Evolutionary conservation across 2,797 vertebrate genomes (phyloP).

Genomic region (Falco berigora): DNA sequence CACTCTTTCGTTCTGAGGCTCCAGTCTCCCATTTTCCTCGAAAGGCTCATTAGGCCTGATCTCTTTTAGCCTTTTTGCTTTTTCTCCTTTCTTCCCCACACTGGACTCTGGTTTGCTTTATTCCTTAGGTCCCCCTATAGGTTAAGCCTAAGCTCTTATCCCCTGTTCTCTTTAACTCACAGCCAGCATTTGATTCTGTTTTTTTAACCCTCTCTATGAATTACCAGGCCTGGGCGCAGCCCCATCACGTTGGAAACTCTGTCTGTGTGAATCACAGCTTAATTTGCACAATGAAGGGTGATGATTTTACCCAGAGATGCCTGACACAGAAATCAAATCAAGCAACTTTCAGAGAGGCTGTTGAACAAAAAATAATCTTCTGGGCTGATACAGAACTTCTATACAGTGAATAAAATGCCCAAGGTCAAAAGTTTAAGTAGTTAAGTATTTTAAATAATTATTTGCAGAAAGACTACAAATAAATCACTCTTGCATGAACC

Average conservation of each 20-base stretch:
- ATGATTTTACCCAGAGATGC: slow-evolving; percentile 28
- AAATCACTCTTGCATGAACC: background rate
- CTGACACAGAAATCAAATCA: slow-evolving; percentile 6
- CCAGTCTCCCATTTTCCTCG: slow-evolving; percentile 53
- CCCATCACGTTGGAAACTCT: slow-evolving; percentile 35
- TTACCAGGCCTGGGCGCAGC: slow-evolving; percentile 46
- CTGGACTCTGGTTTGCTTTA: slow-evolving; percentile 63
- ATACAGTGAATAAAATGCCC: slow-evolving; percentile 17
- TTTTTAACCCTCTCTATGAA: slow-evolving; percentile 62
- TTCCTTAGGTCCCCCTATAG: slow-evolving; percentile 65
- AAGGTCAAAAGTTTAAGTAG: slow-evolving; percentile 46
- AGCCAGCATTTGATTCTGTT: slow-evolving; percentile 61
- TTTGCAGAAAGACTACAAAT: background rate
- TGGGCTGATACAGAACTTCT: background rate
- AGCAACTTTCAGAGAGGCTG: slow-evolving; percentile 5
- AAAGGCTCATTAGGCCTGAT: slow-evolving; percentile 71
- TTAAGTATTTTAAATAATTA: slow-evolving; percentile 51
- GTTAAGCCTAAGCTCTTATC: slow-evolving; percentile 71
- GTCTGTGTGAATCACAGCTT: slow-evolving; percentile 19
- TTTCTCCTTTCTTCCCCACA: slow-evolving; percentile 58
- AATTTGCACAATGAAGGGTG: slow-evolving; percentile 34
- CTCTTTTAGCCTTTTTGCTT: slow-evolving; percentile 67
- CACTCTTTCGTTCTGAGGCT: slow-evolving; percentile 54
- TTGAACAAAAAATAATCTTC: slow-evolving; percentile 36
- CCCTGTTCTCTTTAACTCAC: slow-evolving; percentile 64